Evolutionary conservation across 2,888 invertebrate genomes (phyloP).

Genomic region (Diarsia rubi): DNA sequence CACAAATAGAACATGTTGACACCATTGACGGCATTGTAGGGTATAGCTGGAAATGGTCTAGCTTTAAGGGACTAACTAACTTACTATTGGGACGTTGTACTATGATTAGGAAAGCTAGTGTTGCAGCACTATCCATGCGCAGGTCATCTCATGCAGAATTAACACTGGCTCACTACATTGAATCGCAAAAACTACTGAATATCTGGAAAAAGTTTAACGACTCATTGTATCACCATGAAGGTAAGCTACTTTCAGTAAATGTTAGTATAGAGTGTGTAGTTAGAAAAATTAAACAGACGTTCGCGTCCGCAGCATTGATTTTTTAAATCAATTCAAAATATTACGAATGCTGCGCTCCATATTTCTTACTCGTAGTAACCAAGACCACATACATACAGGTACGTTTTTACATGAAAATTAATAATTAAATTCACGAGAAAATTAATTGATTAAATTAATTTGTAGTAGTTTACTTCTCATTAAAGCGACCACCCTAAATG

Average conservation of each 20-base stretch:
- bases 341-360: constrained; percentile 5
- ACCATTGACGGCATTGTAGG: too few species aligned
- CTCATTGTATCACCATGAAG: not conserved
- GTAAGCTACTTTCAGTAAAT: not conserved
- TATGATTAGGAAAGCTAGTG: not conserved
- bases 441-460: constrained; percentile 59
- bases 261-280: not conserved
- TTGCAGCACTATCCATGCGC: not conserved
- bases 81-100: not conserved
- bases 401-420: constrained; percentile 35
- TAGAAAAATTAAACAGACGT: not conserved
- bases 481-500: constrained; percentile 52
- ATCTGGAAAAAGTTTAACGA: not conserved
- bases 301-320: not conserved
- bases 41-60: too few species aligned
- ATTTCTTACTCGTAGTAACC: constrained; percentile 2
- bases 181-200: too few species aligned
- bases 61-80: too few species aligned
- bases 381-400: constrained; percentile 18
- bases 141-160: not conserved
- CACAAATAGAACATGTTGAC: too few species aligned
- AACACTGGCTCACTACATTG: not conserved
- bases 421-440: constrained; percentile 45
- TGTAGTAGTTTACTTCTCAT: constrained; percentile 47
- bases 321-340: constrained; percentile 11